Conservation (phyloP, 1,140 invertebrate genomes). For the Chrysoperla carnea region DNA sequence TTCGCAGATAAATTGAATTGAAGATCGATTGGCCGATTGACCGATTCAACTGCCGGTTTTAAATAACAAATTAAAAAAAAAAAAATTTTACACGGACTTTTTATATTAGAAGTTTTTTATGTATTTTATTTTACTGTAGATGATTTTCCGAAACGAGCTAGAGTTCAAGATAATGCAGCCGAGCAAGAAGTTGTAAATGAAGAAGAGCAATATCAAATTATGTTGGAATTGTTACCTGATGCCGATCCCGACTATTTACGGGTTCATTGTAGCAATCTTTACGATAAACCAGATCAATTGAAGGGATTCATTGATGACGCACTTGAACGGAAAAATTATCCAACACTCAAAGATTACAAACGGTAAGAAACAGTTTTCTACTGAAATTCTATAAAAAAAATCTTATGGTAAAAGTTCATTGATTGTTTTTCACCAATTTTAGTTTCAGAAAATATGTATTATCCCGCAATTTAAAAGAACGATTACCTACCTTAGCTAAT, state of each 20-base stretch:
- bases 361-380: constrained; percentile 6
- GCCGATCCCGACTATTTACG: constrained; percentile 33
- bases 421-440: constrained; percentile 1
- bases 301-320: constrained; percentile 20
- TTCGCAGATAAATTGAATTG: too few species aligned
- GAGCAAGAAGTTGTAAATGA: not conserved
- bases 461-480: not conserved
- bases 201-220: not conserved
- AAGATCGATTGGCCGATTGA: too few species aligned
- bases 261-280: constrained; percentile 14
- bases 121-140: not conserved
- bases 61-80: too few species aligned
- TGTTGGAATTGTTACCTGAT: constrained; percentile 20
- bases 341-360: constrained; percentile 29
- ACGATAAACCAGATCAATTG: constrained; percentile 11
- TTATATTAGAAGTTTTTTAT: too few species aligned
- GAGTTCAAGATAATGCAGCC: not conserved
- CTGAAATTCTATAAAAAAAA: constrained; percentile 6
- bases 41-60: too few species aligned
- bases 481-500: too few species aligned
- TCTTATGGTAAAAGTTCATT: not conserved
- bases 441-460: constrained; percentile 2
- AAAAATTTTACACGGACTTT: too few species aligned
- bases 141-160: not conserved
- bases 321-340: constrained; percentile 28